phyloP scores from a whole-genome alignment of 2,888 invertebrate species.

The Nemotelus pantherinus region DNA sequence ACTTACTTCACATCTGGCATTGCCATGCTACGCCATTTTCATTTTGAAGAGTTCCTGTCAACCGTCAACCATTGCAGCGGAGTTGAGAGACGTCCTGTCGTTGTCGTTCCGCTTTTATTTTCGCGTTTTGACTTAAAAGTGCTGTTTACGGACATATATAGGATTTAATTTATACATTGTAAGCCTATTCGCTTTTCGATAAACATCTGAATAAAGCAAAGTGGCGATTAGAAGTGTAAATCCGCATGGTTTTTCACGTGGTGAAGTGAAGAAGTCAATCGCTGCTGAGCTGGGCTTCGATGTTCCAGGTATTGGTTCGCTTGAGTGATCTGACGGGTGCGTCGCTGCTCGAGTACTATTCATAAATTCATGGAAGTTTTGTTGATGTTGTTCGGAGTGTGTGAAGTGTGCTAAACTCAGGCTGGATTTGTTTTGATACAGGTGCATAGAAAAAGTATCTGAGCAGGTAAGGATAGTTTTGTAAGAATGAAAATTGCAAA shows the following conservation, averaged over 20 bases:
- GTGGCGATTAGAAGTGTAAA: neutral
- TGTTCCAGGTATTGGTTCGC: slow-evolving; percentile 35
- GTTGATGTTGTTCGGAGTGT: no score
- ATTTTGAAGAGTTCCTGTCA: slow-evolving; percentile 26
- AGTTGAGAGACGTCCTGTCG: slow-evolving; percentile 32
- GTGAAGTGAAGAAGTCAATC: neutral
- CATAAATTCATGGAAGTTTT: neutral
- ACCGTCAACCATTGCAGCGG: slow-evolving; percentile 37
- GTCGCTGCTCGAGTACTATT: neutral
- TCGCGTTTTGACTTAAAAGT: slow-evolving; percentile 28
- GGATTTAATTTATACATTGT: neutral
- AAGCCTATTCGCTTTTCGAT: no score
- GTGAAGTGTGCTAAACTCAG: neutral
- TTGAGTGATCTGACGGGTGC: neutral
- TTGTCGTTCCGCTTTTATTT: slow-evolving; percentile 26
- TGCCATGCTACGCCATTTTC: slow-evolving; percentile 23
- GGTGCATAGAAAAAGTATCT: neutral
- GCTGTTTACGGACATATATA: slow-evolving; percentile 14
- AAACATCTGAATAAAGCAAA: no score
- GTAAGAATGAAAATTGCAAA: no score
- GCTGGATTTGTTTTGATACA: neutral
- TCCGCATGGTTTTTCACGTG: neutral
- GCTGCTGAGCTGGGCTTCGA: slow-evolving; percentile 4
- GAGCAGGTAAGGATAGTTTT: no score
- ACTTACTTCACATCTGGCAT: slow-evolving; percentile 3